Conservation (phyloP, 2,888 invertebrate species). For the Amblyjoppa fuscipennis region DNA sequence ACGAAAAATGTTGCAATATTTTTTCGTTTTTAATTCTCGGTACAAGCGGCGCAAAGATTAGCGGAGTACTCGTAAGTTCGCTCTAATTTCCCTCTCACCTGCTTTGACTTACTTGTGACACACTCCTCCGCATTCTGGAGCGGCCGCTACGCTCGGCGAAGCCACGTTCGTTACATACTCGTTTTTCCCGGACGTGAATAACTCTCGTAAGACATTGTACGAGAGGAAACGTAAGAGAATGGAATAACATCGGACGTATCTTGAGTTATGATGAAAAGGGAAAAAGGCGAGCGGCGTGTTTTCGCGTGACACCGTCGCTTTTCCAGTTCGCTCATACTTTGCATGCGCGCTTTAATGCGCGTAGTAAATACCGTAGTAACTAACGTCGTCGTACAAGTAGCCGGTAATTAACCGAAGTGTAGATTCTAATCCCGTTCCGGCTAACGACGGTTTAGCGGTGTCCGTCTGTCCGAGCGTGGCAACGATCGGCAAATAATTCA, state of each 20-base stretch:
- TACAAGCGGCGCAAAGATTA: constrained; percentile 44
- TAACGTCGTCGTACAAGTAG: constrained; percentile 55
- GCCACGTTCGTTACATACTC: constrained; percentile 9
- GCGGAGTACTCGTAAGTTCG: constrained; percentile 57
- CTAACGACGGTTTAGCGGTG: constrained; percentile 46
- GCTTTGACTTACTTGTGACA: constrained; percentile 58
- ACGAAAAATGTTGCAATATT: neutral
- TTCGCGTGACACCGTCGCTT: constrained; percentile 53
- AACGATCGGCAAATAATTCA: constrained; percentile 56
- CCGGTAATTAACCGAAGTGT: constrained; percentile 67
- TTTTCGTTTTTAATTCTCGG: neutral
- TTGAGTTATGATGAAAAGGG: constrained; percentile 51
- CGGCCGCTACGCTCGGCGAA: constrained; percentile 16
- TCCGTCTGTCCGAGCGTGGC: constrained; percentile 38
- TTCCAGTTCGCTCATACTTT: constrained; percentile 33
- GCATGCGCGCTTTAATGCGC: neutral
- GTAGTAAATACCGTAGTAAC: constrained; percentile 53
- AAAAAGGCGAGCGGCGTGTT: constrained; percentile 44
- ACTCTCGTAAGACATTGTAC: constrained; percentile 44
- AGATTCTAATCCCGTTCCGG: constrained; percentile 62
- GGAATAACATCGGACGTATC: constrained; percentile 33
- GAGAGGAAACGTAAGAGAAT: constrained; percentile 33
- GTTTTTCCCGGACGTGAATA: constrained; percentile 40
- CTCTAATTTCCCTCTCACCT: constrained; percentile 70
- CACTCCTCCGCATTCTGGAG: constrained; percentile 61